A percentile compares a stretch with the other conserved stretches of the same genome.
phyloP scores from a whole-genome alignment of 2,888 invertebrate genomes.

The Serripes groenlandicus region DNA sequence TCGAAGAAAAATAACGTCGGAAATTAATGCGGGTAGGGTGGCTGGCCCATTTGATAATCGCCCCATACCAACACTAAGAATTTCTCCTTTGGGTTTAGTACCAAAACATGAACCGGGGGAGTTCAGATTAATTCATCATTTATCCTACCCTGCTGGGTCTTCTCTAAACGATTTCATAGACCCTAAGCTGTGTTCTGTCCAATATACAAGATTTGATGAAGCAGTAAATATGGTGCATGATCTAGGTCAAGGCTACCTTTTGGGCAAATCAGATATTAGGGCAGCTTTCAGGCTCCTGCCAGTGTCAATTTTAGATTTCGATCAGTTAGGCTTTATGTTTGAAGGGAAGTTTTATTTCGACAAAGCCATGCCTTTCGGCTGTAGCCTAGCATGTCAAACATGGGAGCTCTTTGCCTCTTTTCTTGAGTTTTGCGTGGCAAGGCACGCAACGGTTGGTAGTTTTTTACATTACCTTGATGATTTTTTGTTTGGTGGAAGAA shows the following conservation, averaged over 20 bases:
- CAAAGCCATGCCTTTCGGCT: constrained; percentile 46
- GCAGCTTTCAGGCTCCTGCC: constrained; percentile 38
- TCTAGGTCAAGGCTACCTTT: not conserved
- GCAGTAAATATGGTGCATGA: constrained; percentile 26
- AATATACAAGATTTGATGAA: constrained; percentile 29
- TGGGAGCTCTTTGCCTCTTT: constrained; percentile 34
- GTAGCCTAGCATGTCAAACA: constrained; percentile 28
- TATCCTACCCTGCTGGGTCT: constrained; percentile 14
- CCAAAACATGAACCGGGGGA: constrained; percentile 26
- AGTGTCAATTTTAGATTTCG: constrained; percentile 24
- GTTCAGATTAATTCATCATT: constrained; percentile 27
- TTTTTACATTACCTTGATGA: constrained; percentile 50
- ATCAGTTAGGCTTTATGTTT: constrained; percentile 47
- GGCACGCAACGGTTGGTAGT: not conserved
- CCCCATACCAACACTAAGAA: constrained; percentile 3
- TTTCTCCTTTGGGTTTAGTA: constrained; percentile 33
- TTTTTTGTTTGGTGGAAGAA: constrained; percentile 39
- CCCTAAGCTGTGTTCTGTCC: constrained; percentile 13
- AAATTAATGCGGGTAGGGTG: constrained; percentile 16
- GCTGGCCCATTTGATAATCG: constrained; percentile 26
- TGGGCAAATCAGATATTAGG: constrained; percentile 16
- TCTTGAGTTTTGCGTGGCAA: constrained; percentile 10
- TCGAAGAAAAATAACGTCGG: constrained; percentile 6
- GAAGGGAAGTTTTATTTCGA: constrained; percentile 44
- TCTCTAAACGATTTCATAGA: constrained; percentile 30